phyloP scores from a whole-genome alignment of 2,888 invertebrate genomes.

The Cotesia congregata region DNA sequence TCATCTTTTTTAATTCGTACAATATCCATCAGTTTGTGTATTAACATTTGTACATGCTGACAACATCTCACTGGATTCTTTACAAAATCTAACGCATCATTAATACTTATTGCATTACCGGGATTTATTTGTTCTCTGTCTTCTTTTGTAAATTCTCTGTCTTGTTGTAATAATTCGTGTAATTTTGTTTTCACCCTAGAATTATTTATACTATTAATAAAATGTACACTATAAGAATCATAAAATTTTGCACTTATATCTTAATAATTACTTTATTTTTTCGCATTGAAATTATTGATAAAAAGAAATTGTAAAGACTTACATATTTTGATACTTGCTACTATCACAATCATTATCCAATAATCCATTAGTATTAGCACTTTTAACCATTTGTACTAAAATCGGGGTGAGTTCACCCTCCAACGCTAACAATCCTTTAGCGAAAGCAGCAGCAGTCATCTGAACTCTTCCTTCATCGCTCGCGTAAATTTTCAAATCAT shows the following conservation, averaged over 20 bases:
- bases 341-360: slow-evolving; percentile 99
- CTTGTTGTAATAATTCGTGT: slow-evolving; percentile 92
- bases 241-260: neutral
- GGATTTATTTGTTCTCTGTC: slow-evolving; percentile 93
- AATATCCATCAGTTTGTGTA: slow-evolving; percentile 87
- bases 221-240: neutral
- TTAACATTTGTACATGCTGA: slow-evolving; percentile 88
- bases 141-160: slow-evolving; percentile 86
- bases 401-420: slow-evolving; percentile 99
- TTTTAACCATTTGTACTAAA: slow-evolving; percentile 99
- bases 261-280: neutral
- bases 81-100: slow-evolving; percentile 92
- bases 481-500: slow-evolving; percentile 99
- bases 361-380: slow-evolving; percentile 98
- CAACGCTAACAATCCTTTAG: slow-evolving; percentile 95
- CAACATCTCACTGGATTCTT: slow-evolving; percentile 96
- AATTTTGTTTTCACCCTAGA: slow-evolving; percentile 93
- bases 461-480: slow-evolving; percentile 99
- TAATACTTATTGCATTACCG: slow-evolving; percentile 90
- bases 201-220: slow-evolving; percentile 43
- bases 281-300: slow-evolving; percentile 2
- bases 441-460: slow-evolving; percentile 99
- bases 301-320: slow-evolving; percentile 67
- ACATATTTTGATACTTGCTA: slow-evolving; percentile 95
- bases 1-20: slow-evolving; percentile 90